phyloP scores from a whole-genome alignment of 35 echinoderm and acorn worm genomes.

The Heliocidaris tuberculata region DNA sequence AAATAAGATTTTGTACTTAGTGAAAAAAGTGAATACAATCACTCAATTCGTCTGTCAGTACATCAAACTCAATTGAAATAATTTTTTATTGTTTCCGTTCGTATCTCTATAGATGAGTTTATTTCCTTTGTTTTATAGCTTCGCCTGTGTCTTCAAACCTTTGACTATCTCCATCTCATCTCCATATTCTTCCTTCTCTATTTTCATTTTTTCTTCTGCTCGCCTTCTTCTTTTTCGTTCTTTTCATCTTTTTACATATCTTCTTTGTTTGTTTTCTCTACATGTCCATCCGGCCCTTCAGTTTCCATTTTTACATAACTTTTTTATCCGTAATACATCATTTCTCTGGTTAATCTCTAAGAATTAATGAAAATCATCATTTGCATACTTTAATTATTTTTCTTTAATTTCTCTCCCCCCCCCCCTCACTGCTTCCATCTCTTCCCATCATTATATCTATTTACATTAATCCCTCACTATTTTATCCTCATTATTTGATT shows the following conservation, averaged over 20 bases:
- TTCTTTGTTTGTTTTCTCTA: background rate
- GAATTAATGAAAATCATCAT: too few relatives aligned
- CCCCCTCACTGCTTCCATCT: too few relatives aligned
- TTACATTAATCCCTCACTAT: too few relatives aligned
- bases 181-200: background rate
- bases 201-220: background rate
- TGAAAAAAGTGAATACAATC: background rate
- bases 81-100: constrained; percentile 7
- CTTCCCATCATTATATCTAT: too few relatives aligned
- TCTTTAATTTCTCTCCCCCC: too few relatives aligned
- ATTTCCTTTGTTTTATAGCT: background rate
- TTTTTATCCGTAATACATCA: too few relatives aligned
- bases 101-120: background rate
- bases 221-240: background rate
- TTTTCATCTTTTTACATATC: background rate
- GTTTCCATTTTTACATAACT: too few relatives aligned
- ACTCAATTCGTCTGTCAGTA: background rate
- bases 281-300: background rate
- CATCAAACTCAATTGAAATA: background rate
- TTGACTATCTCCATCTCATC: background rate
- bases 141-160: background rate
- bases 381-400: too few relatives aligned
- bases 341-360: too few relatives aligned
- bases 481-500: too few relatives aligned
- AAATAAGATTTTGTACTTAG: background rate